Base-by-base conservation (phyloP, 2,888 invertebrate genomes). In the Xanthorhoe designata region DNA sequence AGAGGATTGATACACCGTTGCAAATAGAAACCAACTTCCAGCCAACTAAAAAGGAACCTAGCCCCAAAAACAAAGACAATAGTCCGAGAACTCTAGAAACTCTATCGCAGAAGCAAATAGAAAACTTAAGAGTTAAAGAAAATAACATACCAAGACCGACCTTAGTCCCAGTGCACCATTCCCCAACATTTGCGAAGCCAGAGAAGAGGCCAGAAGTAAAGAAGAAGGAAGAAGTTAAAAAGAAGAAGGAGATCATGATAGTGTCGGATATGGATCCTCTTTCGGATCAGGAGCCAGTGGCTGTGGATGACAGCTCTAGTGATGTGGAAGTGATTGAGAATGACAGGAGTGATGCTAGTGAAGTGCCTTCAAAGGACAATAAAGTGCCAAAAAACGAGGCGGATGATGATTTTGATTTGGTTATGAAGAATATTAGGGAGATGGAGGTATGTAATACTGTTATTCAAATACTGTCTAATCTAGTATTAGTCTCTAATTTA, bases 301-400 rank as follows among this genome's bases (percentile, higher is more conserved):
- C 89, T 0, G 75, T 92, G 0, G 94, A 94, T 52, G 94, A 94
- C 64, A 94, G 94, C 70, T 92, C 92, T 70, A 94, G 94, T 86
- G 94, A 94, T 47, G 91, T 94, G 0, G 94, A 94, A 81, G 76
- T 94, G 54, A 82, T 94, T 1, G 92, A 92, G 63, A 74, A 75
- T 67, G 87, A 86, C 71, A 87, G 85, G 75, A 84, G 84, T 86
- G 86, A 85, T 74, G 8, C 32, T 32, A 84, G 84, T 86, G 86
- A 86, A 88, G 92, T 92, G 92, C 92, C 92, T 91, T 78, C 72
- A 6, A 80, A 68, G 71, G 76, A 81, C 73, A 78, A 77, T 73
- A 75, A 61, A 69, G 73, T 74, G 75, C 73, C 61, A 74, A 81
- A 77, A 66, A 80, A 63, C 69, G 90, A 90, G 45, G 82, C 82